These are phyloP conservation scores for Simalia tracyae DNA, from an alignment of 2,797 vertebrate species.

Conservation along the genomic window DNA sequence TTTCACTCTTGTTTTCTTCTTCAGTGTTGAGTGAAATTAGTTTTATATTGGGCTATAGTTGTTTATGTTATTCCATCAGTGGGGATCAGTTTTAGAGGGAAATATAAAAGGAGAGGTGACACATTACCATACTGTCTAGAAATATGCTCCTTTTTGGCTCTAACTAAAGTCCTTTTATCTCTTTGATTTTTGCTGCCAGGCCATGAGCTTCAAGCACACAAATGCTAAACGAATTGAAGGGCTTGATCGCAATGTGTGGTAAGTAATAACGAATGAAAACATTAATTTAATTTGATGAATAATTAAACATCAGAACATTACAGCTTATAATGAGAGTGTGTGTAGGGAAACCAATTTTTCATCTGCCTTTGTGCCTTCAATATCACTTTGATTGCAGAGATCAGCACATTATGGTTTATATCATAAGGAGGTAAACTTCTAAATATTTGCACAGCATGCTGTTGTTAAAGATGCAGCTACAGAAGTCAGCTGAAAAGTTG, in stretches of 20 bases:
- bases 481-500: background rate
- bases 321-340: background rate
- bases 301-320: background rate
- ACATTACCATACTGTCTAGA: slow-evolving; percentile 5
- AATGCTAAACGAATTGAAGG: slow-evolving; percentile 90
- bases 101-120: slow-evolving; percentile 22
- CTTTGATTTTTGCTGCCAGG: slow-evolving; percentile 66
- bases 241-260: slow-evolving; percentile 93
- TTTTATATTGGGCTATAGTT: background rate
- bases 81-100: slow-evolving; percentile 26
- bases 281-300: background rate
- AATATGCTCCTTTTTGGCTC: slow-evolving; percentile 41
- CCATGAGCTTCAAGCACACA: slow-evolving; percentile 80
- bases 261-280: slow-evolving; percentile 65
- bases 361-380: background rate
- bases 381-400: background rate
- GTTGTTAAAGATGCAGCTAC: background rate
- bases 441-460: background rate
- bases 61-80: background rate
- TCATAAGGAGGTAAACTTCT: background rate
- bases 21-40: background rate
- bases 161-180: slow-evolving; percentile 57
- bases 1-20: background rate
- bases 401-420: background rate
- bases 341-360: background rate